Evolutionary conservation across 1,140 invertebrate species (phyloP).

Genomic region (Neomicropteryx cornuta): DNA sequence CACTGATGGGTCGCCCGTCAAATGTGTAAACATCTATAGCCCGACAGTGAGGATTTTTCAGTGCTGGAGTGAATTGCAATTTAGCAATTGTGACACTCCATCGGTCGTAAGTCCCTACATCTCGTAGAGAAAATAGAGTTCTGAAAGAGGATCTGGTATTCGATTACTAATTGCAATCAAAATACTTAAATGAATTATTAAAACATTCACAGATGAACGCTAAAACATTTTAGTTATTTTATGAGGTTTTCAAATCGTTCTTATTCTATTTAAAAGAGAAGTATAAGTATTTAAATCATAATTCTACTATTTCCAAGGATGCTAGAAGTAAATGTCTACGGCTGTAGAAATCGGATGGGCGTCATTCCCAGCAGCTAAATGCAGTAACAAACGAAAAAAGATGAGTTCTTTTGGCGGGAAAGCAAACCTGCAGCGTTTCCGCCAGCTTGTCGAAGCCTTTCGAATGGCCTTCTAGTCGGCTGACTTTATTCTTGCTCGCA

Average conservation of each 20-base stretch:
- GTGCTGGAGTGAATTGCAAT: not conserved
- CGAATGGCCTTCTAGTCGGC: slow-evolving; percentile 74
- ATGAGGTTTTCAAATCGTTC: too few relatives aligned
- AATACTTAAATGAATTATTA: too few relatives aligned
- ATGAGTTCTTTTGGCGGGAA: slow-evolving; percentile 1
- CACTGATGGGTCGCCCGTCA: not conserved
- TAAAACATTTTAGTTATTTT: too few relatives aligned
- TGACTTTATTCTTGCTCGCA: slow-evolving; percentile 71
- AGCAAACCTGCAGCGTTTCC: slow-evolving; percentile 66
- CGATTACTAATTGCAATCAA: too few relatives aligned
- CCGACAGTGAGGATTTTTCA: not conserved
- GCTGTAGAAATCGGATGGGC: not conserved
- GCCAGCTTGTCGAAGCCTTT: slow-evolving; percentile 92
- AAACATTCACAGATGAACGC: too few relatives aligned
- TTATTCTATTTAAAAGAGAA: too few relatives aligned
- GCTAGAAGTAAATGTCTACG: not conserved
- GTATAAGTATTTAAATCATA: not conserved
- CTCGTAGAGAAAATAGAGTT: slow-evolving; percentile 3
- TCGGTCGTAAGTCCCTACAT: not conserved
- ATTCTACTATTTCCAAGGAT: not conserved
- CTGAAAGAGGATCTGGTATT: too few relatives aligned
- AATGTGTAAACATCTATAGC: not conserved
- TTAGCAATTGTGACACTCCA: not conserved
- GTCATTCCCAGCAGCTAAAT: slow-evolving; percentile 2
- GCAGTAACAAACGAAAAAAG: slow-evolving; percentile 6